A percentile compares a stretch with the other conserved stretches of the same genome.
These are phyloP conservation scores for Menura novaehollandiae DNA, from an alignment of 2,113 vertebrate species.

Conservation along the genomic window DNA sequence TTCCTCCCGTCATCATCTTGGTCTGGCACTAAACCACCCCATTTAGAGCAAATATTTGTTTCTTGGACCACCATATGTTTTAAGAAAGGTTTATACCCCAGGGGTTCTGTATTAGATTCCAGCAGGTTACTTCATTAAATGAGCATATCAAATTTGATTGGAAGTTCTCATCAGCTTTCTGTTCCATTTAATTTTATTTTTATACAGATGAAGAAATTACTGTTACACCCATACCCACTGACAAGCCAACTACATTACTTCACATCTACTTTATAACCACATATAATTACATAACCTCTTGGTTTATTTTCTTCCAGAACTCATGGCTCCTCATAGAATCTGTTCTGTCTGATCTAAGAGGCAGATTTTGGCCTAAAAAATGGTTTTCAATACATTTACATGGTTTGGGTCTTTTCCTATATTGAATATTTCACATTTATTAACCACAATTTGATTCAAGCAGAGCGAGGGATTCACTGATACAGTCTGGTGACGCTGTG, in stretches of 20 bases:
- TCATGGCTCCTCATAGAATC: constrained; percentile 54
- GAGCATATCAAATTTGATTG: constrained; percentile 66
- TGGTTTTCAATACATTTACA: constrained; percentile 29
- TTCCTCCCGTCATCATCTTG: not conserved
- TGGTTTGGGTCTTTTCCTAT: not conserved
- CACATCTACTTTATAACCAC: constrained; percentile 64
- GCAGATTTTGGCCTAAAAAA: constrained; percentile 25
- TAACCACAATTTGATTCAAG: constrained; percentile 51
- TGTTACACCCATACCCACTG: constrained; percentile 72
- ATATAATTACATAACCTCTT: constrained; percentile 69
- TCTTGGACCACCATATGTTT: constrained; percentile 37
- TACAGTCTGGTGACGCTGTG: not conserved
- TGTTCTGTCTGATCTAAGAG: constrained; percentile 58
- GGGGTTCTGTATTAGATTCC: constrained; percentile 51
- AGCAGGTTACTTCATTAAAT: constrained; percentile 66
- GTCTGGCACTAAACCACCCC: not conserved
- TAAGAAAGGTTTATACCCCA: constrained; percentile 34
- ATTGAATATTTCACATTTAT: constrained; percentile 53
- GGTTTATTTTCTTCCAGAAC: constrained; percentile 68
- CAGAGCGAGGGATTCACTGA: not conserved
- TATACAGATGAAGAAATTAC: constrained; percentile 71
- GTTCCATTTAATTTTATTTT: constrained; percentile 71
- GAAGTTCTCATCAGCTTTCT: constrained; percentile 64
- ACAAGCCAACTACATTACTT: constrained; percentile 75
- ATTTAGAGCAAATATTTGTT: constrained; percentile 37